A percentile compares a stretch with the other conserved stretches of the same genome.
These are phyloP conservation scores for Spheniscus humboldti DNA, from an alignment of 2,797 vertebrate species.

Conservation along the genomic window DNA sequence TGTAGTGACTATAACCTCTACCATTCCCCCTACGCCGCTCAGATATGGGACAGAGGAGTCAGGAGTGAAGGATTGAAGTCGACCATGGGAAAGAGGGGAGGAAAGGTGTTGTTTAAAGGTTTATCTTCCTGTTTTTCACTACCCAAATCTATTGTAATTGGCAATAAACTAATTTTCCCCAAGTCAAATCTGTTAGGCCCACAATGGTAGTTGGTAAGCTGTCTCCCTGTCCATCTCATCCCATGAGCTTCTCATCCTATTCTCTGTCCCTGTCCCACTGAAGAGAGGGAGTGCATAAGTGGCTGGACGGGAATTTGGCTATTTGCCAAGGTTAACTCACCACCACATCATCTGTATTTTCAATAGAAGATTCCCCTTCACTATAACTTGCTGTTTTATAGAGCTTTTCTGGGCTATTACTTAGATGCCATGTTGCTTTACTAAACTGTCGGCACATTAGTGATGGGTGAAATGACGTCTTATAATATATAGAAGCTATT, in stretches of 20 bases:
- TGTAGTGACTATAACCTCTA: not conserved
- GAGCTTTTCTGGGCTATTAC: not conserved
- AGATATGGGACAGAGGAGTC: not conserved
- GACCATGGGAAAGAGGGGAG: not conserved
- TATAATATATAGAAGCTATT: not conserved
- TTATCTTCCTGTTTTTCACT: not conserved
- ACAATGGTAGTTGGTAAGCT: not conserved
- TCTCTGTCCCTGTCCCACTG: not conserved
- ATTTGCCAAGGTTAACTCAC: not conserved
- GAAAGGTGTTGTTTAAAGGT: not conserved
- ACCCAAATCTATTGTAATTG: not conserved
- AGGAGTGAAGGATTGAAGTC: not conserved
- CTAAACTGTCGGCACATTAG: not conserved
- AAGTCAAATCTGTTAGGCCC: not conserved
- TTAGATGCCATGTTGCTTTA: not conserved
- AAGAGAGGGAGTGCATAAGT: not conserved
- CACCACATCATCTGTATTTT: not conserved
- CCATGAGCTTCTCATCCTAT: not conserved
- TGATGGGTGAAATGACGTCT: not conserved
- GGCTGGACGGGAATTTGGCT: not conserved
- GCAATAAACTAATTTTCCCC: not conserved
- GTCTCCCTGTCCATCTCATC: not conserved
- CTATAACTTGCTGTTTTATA: not conserved
- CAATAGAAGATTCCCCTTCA: not conserved
- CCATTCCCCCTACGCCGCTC: not conserved